Evolutionary conservation across 2,888 invertebrate genomes (phyloP), one percentile per base, ranked within the genome.

Genomic region (Eledone cirrhosa): DNA sequence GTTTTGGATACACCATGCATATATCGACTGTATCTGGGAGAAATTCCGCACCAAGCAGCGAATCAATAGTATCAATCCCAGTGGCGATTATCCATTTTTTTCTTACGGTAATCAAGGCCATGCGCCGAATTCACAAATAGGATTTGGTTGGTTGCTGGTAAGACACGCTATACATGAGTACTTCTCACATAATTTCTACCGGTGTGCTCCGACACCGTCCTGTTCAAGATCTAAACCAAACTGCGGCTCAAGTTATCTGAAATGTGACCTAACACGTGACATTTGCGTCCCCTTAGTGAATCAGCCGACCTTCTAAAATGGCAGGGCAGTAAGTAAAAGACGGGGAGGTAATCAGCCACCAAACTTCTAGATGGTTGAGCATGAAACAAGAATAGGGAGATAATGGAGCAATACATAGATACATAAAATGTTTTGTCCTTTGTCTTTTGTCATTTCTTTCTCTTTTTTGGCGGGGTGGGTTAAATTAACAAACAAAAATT

Each of bases 161-260:
- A 86, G 85, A 27, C 86, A 87, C 79, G 86, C 86, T 19, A 78
- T 83, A 24, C 85, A 84, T 69, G 82, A 87, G 67, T 82, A 82
- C 48, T 85, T 86, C 80, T 29, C 63, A n/a, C 77, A 78, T 31
- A 76, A 65, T 19, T 75, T 79, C 22, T 77, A 82, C 29, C 67
- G 77, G 19, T 79, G 77, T 33, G 79, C 76, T 14, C 13, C 48
- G 3, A 76, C 76, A 7, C 76, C 76, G 5, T 48, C 76, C 2
- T 76, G 76, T n/a, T 48, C 47, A 22, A 41, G 76, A 19, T 47
- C 29, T n/a, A 14, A 27, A 13, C 47, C 48, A n/a, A 76, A 47
- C 22, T 76, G 76, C 48, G 76, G 48, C 16, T 76, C 76, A 1
- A 22, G 24, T n/a, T 76, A 47, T 27, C 76, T 76, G 2, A 24